Base-by-base conservation (phyloP, 1,140 invertebrate genomes). In the Drosophila tropicalis region DNA sequence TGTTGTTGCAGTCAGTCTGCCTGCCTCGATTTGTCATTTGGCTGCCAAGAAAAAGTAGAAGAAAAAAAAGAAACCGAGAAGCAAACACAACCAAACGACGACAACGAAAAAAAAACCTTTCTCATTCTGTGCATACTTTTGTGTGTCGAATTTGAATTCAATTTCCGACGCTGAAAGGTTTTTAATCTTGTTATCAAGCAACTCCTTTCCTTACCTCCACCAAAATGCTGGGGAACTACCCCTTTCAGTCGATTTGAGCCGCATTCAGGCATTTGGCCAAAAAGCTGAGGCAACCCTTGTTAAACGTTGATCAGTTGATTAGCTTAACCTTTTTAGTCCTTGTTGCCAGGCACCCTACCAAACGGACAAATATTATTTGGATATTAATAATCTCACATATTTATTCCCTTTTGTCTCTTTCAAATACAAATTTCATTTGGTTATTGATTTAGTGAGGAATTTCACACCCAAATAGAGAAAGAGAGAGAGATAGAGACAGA, bases 101-200 rank as follows among this genome's bases (percentile, higher is more conserved):
- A 29, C 22, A 3, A 25, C 22, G 22, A 36, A 68, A 67, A 72
- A 72, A 57, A 22, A 3, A 17, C 44, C 62, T 57, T 72, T 83
- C 79, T 69, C 29, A 83, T 87, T 77, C 79, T 74, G 79, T 81
- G 84, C 84, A 89, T 89, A 84, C 80, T 89, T 89, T 70, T 89
- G 84, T 89, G 85, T 87, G 80, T 83, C 81, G 84, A 89, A 89
- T 89, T 89, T 81, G 84, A 89, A 89, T 89, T 89, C 84, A 89
- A 89, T 89, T 89, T 89, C 84, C 81, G 85, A 81, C 71, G 77
- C 77, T 89, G 84, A 89, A 89, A 89, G 84, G 84, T 89, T 89
- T 89, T 89, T 89, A 89, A 89, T 89, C 85, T 89, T 89, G 85
- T 89, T 89, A 83, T 66, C 80, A 67, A 67, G 64, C 79, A 64